Percentiles rank a stretch among this genome's conserved stretches.
phyloP scores from a whole-genome alignment of 2,113 vertebrate genomes.

The Dascyllus trimaculatus region DNA sequence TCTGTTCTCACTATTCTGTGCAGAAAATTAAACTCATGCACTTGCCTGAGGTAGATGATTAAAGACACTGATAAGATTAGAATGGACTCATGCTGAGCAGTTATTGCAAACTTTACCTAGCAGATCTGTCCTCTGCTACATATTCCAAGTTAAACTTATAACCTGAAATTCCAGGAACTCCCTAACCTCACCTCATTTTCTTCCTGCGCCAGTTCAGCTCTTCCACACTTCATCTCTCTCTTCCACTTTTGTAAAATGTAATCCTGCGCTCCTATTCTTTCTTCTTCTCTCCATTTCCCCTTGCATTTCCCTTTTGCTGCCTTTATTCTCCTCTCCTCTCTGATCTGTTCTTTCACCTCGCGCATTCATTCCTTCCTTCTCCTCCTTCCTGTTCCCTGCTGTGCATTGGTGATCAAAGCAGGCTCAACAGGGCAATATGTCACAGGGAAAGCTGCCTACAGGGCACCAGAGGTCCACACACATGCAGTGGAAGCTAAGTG shows the following conservation, averaged over 20 bases:
- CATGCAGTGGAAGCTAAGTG: slow-evolving; percentile 17
- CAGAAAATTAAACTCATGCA: too few species aligned
- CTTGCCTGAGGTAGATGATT: too few species aligned
- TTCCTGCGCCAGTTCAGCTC: neutral
- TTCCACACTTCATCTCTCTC: neutral
- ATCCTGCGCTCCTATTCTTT: slow-evolving; percentile 2
- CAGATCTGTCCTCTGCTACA: too few species aligned
- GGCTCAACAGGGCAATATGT: slow-evolving; percentile 61
- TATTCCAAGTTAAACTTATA: too few species aligned
- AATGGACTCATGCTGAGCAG: too few species aligned
- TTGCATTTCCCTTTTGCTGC: neutral
- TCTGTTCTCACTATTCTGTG: too few species aligned
- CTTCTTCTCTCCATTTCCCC: neutral
- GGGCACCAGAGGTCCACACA: slow-evolving; percentile 29
- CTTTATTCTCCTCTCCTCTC: slow-evolving; percentile 19
- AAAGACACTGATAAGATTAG: too few species aligned
- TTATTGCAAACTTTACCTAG: too few species aligned
- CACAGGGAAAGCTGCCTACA: slow-evolving; percentile 59
- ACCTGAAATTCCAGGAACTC: too few species aligned
- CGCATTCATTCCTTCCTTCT: slow-evolving; percentile 22
- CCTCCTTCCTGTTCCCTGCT: slow-evolving; percentile 45
- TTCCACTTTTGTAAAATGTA: slow-evolving; percentile 10
- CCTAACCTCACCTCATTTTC: neutral
- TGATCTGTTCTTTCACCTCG: slow-evolving; percentile 8
- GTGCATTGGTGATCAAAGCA: slow-evolving; percentile 65